Conservation (phyloP, 2,888 invertebrate genomes). For the Calameuta idolon region DNA sequence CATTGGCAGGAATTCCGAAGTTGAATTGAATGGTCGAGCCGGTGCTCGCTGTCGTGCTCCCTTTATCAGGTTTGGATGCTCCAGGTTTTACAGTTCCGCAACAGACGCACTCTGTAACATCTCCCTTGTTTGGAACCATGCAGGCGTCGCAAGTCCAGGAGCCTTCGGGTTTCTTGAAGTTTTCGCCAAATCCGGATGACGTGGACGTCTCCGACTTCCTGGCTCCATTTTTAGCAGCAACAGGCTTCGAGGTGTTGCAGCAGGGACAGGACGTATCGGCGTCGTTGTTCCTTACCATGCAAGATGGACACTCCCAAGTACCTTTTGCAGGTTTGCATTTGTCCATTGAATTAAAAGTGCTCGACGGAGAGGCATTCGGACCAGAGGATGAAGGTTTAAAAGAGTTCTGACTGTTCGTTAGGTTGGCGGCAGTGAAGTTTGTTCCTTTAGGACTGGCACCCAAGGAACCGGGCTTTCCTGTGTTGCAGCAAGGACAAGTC, state of each 20-base stretch:
- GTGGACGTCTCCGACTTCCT: constrained; percentile 19
- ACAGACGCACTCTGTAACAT: constrained; percentile 68
- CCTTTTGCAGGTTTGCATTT: constrained; percentile 70
- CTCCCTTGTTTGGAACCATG: constrained; percentile 70
- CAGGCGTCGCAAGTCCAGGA: constrained; percentile 73
- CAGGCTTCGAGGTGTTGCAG: constrained; percentile 68
- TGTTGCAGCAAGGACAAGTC: constrained; percentile 52
- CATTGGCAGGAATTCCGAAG: constrained; percentile 49
- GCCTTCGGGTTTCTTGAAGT: constrained; percentile 65
- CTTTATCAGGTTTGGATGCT: constrained; percentile 24
- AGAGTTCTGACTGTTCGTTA: not conserved
- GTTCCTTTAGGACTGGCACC: constrained; percentile 32
- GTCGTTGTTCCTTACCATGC: constrained; percentile 72
- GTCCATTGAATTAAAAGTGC: constrained; percentile 41
- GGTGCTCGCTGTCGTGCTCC: constrained; percentile 12
- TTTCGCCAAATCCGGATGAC: constrained; percentile 51
- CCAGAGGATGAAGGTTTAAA: constrained; percentile 18
- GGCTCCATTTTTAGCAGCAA: constrained; percentile 20
- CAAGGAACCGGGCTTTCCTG: constrained; percentile 54
- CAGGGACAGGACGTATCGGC: constrained; percentile 69
- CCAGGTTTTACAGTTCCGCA: constrained; percentile 73
- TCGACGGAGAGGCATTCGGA: constrained; percentile 20
- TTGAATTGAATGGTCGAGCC: constrained; percentile 45
- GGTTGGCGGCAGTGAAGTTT: not conserved
- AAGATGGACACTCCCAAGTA: constrained; percentile 77